Percentiles rank a stretch among this genome's conserved stretches.
Evolutionary conservation across 2,113 vertebrate genomes (phyloP).

Genomic region (Pica pica): DNA sequence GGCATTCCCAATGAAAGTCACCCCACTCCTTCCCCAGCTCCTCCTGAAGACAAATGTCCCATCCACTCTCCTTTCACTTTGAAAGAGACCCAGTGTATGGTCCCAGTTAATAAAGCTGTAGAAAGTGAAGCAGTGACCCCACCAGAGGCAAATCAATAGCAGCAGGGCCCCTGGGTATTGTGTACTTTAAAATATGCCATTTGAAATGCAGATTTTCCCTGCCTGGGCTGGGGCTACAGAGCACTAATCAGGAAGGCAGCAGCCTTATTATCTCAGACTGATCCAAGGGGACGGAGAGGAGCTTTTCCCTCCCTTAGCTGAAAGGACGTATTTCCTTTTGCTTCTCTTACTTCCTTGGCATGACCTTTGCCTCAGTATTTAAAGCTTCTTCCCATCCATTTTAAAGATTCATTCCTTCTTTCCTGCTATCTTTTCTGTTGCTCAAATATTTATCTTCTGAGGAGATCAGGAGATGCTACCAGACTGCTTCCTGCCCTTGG

Average conservation of each 20-base stretch:
- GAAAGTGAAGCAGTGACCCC: slow-evolving; percentile 58
- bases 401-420: neutral
- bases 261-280: slow-evolving; percentile 26
- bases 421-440: neutral
- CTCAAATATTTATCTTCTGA: neutral
- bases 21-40: neutral
- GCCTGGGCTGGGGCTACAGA: slow-evolving; percentile 5
- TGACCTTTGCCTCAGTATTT: neutral
- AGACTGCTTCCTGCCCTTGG: neutral
- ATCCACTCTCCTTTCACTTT: slow-evolving; percentile 8
- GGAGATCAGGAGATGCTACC: neutral
- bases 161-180: slow-evolving; percentile 41
- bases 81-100: slow-evolving; percentile 14
- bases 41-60: neutral
- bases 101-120: slow-evolving; percentile 53
- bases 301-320: neutral
- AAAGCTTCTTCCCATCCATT: neutral
- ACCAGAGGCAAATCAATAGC: slow-evolving; percentile 57
- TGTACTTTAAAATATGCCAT: slow-evolving; percentile 62
- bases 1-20: slow-evolving; percentile 21
- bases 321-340: slow-evolving; percentile 1
- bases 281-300: slow-evolving; percentile 25
- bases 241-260: slow-evolving; percentile 48
- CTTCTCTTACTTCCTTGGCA: neutral
- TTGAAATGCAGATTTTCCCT: slow-evolving; percentile 62